Evolutionary conservation across 2,888 invertebrate genomes (phyloP), one percentile per base, ranked within the genome.

Genomic region (Geophilus truncorum): DNA sequence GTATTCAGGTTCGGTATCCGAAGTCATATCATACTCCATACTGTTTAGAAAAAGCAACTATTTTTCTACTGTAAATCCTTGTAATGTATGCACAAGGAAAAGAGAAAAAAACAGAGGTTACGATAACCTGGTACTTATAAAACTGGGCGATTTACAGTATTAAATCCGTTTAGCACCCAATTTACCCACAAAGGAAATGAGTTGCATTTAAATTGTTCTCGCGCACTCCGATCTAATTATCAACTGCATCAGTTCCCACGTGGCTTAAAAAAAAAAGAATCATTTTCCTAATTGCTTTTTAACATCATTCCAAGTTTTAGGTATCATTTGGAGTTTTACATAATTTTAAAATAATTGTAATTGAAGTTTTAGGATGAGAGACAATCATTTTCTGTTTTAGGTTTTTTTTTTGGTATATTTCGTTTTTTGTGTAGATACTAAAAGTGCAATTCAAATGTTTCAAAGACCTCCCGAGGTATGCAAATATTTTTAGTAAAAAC

Each of bases 51-150:
- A 28, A 70, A 12, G 25, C 23, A 70, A 70, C 70, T 70, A 70
- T 70, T 70, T 70, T 70, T 70, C 25, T 70, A 70, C 70, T 70
- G 70, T 70, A 70, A 70, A 70, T 70, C 70, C 70, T 70, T 70
- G 70, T 70, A 70, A 70, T 70, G 70, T 70, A 70, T 10, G 70
- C 25, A 70, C 70, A 70, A 70, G 70, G 70, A 70, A 70, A 70
- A n/a, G 51, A 51, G 18, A 45, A 70, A 70, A 28, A n/a, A n/a
- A n/a, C n/a, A n/a, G n/a, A 28, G 70, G 25, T 70, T 70, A 28
- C 10, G 10, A 15, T 25, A 70, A 70, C 70, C 70, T 70, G 70
- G 28, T 70, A 70, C 28, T 70, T 70, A 70, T 70, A 28, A 70
- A 70, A 25, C 70, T 28, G 70, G 70, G 28, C 70, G 70, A 70